Evolutionary conservation across 2,888 invertebrate genomes (phyloP), one percentile per base, ranked within the genome.

Genomic region (Tenthredo distinguenda): DNA sequence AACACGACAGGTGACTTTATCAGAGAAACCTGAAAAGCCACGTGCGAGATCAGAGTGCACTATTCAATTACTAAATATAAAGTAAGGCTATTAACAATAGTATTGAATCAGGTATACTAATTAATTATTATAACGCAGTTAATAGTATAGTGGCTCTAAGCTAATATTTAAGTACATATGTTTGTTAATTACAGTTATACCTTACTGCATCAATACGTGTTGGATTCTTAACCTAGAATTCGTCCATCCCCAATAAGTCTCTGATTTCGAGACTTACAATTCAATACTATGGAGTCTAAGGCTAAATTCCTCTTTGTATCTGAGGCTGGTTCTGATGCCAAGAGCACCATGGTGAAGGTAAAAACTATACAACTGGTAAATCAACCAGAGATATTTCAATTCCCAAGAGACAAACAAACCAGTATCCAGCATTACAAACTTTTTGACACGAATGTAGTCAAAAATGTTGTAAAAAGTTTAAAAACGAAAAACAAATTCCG

Each of bases 301-400:
- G 47, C 55, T 50, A 77, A 50, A 47, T 50, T 50, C 47, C 18
- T 18, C 21, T 77, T 77, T 55, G 31, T 9, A 0, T 77, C 74
- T 40, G 85, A 85, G 68, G 85, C 81, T 37, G 40, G 58, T 12
- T 31, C 21, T 31, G 85, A 85, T 40, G 15, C 55, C 3, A 84
- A 77, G 26, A 74, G 50, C 58, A 84, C 85, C 12, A 74, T 74
- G 1, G 82, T 83, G 34, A 72, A 37, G 31, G 74, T 84, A 26
- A 85, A 85, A 74, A 85, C 74, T 2, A 85, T 85, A 18, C 83
- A 85, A 58, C 55, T 85, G 21, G 37, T 85, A 40, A 62, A 37
- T 31, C 84, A 85, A 62, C 50, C 37, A 34, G 85, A 83, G 18
- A 58, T 68, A 40, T 84, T 83, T 82, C 31, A 43, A 43, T 85